Base-by-base conservation (phyloP, 2,888 invertebrate genomes). In the Sesia apiformis region DNA sequence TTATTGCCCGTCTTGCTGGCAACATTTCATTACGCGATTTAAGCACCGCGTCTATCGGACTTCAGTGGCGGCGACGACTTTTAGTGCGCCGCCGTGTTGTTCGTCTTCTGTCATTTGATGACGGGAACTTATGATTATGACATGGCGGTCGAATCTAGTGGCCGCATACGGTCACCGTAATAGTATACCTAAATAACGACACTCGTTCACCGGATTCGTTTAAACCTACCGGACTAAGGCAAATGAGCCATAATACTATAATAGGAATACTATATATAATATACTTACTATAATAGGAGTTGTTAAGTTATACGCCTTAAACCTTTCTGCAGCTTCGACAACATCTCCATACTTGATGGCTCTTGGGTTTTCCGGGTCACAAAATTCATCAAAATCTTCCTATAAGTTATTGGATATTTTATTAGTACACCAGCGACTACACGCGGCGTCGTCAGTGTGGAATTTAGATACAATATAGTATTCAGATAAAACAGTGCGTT, bases 321-420 rank as follows among this genome's bases (percentile, higher is more conserved):
- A 61, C 43, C 72, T 64, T 3, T 67, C 57, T 5, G 69, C 61
- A 39, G 88, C 82, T 0, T 73, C 72, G 38, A 74, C 46, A 3
- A 84, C 67, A 7, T 83, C 76, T 4, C 78, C 72, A 59, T 72
- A 75, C 52, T 70, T 74, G 7, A 88, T 60, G 3, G 60, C 56
- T 58, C 57, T 72, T 3, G 88, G 89, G 55, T 80, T 78, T 4
- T 82, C 80, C 8, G 85, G 86, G 58, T 87, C 85, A 61, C 88
- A 81, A 57, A 65, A 72, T 61, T 82, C 83, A 59, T 88, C 88
- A 57, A 74, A 81, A 63, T 87, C 84, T 59, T 84, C 87, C 88
- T 88, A 58, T 56, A 65, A 58, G 52, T 43, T 8, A 6, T 8
- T 6, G n/a, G 4, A 43, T 8, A 2, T 43, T 43, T 43, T 43